phyloP scores from a whole-genome alignment of 2,888 invertebrate species.

The Tineola bisselliella region DNA sequence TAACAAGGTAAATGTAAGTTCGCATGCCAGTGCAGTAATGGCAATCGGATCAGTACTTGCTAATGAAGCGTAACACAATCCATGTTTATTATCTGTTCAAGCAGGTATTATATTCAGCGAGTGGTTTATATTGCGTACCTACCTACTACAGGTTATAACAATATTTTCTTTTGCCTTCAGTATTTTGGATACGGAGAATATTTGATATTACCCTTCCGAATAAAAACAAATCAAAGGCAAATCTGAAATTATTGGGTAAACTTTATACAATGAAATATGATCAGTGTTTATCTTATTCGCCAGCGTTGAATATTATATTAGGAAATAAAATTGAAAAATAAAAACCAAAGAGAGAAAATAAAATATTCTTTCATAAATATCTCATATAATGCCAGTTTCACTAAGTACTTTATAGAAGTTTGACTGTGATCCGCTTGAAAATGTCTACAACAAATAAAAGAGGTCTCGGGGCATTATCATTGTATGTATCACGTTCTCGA shows the following conservation, averaged over 20 bases:
- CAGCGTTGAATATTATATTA: slow-evolving; percentile 4
- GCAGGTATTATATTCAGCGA: slow-evolving; percentile 25
- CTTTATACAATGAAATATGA: slow-evolving; percentile 13
- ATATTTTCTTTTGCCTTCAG: slow-evolving; percentile 28
- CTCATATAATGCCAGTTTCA: background rate
- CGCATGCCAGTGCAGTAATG: slow-evolving; percentile 25
- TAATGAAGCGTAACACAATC: slow-evolving; percentile 39
- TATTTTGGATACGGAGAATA: slow-evolving; percentile 26
- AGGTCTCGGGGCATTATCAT: background rate
- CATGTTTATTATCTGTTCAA: slow-evolving; percentile 29
- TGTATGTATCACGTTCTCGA: slow-evolving; percentile 29
- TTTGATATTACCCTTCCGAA: slow-evolving; percentile 25
- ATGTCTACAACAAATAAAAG: slow-evolving; percentile 6
- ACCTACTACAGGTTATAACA: slow-evolving; percentile 29
- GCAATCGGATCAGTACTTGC: slow-evolving; percentile 16
- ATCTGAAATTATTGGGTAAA: slow-evolving; percentile 21
- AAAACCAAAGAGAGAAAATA: background rate
- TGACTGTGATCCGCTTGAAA: slow-evolving; percentile 1
- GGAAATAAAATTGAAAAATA: slow-evolving; percentile 7
- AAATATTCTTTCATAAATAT: background rate
- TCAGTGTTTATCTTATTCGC: slow-evolving; percentile 15
- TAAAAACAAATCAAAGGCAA: slow-evolving; percentile 29
- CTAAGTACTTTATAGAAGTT: slow-evolving; percentile 6
- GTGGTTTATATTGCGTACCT: slow-evolving; percentile 24
- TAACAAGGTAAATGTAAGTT: background rate